Base-by-base conservation (phyloP, 2,888 invertebrate species). In the Empis stercorea region DNA sequence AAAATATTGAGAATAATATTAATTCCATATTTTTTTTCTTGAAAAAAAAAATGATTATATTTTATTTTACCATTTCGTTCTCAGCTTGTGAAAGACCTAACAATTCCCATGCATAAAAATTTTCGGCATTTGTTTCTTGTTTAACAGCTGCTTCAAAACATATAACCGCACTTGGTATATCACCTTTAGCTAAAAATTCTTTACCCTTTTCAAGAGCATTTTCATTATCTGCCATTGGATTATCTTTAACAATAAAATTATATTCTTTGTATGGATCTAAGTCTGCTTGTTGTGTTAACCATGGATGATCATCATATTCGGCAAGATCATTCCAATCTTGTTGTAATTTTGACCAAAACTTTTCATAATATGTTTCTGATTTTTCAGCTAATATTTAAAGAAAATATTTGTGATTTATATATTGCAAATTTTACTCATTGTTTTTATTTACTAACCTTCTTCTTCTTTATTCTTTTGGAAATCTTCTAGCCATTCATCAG, bases 101-200 rank as follows among this genome's bases (percentile, higher is more conserved):
- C 32, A 86, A 71, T 52, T 85, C 79, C 95, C 95, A 95, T 1
- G 84, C 86, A 27, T 27, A 27, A 7, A 7, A 9, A 27, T 27
- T 27, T 67, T 89, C 84, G 0, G 79, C 73, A 59, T 85, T 84
- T 44, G 81, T 75, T 2, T 85, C 80, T 61, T 89, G 83, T 60
- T 87, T 84, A 4, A 83, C 92, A 10, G 96, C 95, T 44, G 92
- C 91, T 71, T 99, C 99, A 71, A 99, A 97, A 61, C 94, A 87
- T 23, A 97, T 70, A 1, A 95, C 94, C 14, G 99, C 97, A 56
- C 92, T 88, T 30, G 96, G 92, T 54, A 97, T 77, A 68, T 97
- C 96, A 10, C 95, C 95, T 56, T 79, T 78, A 57, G 79, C 78
- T 53, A 96, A 69, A 62, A 84, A 82, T 57, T 81, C 78, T 62